Evolutionary conservation across 2,888 invertebrate species (phyloP), one percentile per base, ranked within the genome.

Genomic region (Arenicola marina): DNA sequence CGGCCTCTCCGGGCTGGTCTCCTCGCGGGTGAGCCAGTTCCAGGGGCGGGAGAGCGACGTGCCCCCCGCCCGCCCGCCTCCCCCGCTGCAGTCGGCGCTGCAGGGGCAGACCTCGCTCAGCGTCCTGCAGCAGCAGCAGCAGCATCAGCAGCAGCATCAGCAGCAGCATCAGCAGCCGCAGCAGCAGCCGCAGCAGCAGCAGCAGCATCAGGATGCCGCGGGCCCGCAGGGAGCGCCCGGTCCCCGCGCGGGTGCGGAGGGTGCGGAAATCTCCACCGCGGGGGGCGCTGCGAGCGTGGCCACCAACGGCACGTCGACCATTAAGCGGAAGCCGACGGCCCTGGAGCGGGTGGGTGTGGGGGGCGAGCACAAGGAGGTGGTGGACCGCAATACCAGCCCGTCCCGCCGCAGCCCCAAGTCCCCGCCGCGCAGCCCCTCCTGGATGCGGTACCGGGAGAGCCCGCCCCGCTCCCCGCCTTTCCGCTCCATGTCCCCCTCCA

Each of bases 381-480:
- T 29, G 24, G 65, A 66, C 48, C 54, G 64, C n/a, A 63, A 51
- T 38, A 56, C 54, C 34, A 68, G 69, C 38, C 69, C 67, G 4
- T 60, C 58, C 1, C 31, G 65, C 7, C 55, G 67, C 1, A 56
- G 60, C 26, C 63, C 61, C 31, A 63, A 56, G 51, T 68, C 77
- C 4, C 79, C 78, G 1, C 81, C 81, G 0, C 70, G 78, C n/a
- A 80, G 79, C 64, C 81, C 81, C 1, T 78, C 61, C 28, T 68
- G 81, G 80, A 67, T 65, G 66, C 54, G 70, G 2, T 67, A 67
- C 56, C 32, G 69, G 15, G 70, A 70, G 33, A 70, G 69, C 48
- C 69, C 70, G 1, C 69, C 70, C 11, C 59, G 67, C 4, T 69
- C 67, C 3, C 65, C 67, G 18, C 64, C 64, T 28, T 38, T 62